phyloP scores from a whole-genome alignment of 2,888 invertebrate genomes.

The Enchytraeus crypticus region DNA sequence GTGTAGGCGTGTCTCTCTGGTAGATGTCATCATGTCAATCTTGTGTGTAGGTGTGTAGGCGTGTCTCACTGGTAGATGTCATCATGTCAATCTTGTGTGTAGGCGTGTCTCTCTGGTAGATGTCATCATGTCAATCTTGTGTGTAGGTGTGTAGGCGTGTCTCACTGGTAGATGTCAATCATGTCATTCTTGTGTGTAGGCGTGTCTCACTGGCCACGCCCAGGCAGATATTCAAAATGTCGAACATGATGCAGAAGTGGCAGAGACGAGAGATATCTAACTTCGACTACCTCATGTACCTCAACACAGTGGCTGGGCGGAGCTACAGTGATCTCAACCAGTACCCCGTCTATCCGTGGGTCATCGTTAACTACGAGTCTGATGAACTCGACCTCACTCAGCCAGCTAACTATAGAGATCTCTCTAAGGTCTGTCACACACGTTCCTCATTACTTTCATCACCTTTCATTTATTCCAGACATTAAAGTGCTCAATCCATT shows the following conservation, averaged over 20 bases:
- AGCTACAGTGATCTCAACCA: conserved; percentile 99
- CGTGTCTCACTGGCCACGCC: conserved; percentile 98
- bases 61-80: too few relatives aligned
- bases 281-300: conserved; percentile 99
- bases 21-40: too few relatives aligned
- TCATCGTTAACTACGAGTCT: conserved; percentile 94
- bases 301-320: conserved; percentile 98
- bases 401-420: conserved; percentile 92
- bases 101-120: too few relatives aligned
- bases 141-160: too few relatives aligned
- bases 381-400: conserved; percentile 86
- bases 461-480: too few relatives aligned
- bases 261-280: conserved; percentile 97
- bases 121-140: too few relatives aligned
- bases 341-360: conserved; percentile 99
- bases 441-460: neutral
- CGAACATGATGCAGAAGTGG: conserved; percentile 99
- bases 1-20: too few relatives aligned
- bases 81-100: too few relatives aligned
- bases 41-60: too few relatives aligned
- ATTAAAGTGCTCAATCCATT: too few relatives aligned
- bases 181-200: conserved; percentile 48
- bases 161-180: neutral
- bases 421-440: conserved; percentile 61
- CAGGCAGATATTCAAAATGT: conserved; percentile 93